Percentiles rank a stretch among this genome's conserved stretches.
Conservation (phyloP, 1,140 invertebrate genomes). For the Meteorus sp. region DNA sequence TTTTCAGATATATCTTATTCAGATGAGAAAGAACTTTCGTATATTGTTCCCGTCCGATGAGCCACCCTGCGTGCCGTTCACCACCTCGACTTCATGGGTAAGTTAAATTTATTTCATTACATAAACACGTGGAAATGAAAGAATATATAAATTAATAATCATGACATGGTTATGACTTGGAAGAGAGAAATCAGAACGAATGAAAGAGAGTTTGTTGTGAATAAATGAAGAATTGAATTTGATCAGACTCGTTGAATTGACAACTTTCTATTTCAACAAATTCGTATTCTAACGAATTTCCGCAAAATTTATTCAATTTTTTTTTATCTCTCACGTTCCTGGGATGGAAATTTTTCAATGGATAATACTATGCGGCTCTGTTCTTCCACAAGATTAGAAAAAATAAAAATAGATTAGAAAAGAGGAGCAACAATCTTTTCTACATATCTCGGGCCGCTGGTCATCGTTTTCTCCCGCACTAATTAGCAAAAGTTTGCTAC, state of each 20-base stretch:
- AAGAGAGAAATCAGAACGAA: slow-evolving; percentile 1
- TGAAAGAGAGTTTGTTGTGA: too few species aligned
- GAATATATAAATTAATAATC: too few species aligned
- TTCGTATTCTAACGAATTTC: too few species aligned
- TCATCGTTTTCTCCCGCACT: slow-evolving; percentile 52
- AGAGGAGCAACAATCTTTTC: neutral
- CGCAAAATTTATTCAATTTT: too few species aligned
- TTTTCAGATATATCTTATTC: slow-evolving; percentile 4
- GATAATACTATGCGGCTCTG: too few species aligned
- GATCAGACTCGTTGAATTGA: too few species aligned
- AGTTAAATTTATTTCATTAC: slow-evolving; percentile 9
- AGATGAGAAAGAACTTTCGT: slow-evolving; percentile 40
- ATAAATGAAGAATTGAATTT: too few species aligned
- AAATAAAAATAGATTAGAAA: slow-evolving; percentile 9
- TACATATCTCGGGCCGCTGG: slow-evolving; percentile 47
- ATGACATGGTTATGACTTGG: neutral
- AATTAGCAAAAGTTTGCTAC: slow-evolving; percentile 59
- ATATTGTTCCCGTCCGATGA: slow-evolving; percentile 49
- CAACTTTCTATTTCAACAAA: too few species aligned
- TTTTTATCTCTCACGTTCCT: too few species aligned
- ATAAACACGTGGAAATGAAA: slow-evolving; percentile 8
- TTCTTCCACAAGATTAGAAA: too few species aligned
- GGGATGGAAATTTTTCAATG: too few species aligned
- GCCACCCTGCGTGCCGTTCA: slow-evolving; percentile 48
- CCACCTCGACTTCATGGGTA: slow-evolving; percentile 17